Percentiles rank a stretch among this genome's conserved stretches.
Evolutionary conservation across 2,797 vertebrate genomes (phyloP).

Genomic region (Columba guinea): DNA sequence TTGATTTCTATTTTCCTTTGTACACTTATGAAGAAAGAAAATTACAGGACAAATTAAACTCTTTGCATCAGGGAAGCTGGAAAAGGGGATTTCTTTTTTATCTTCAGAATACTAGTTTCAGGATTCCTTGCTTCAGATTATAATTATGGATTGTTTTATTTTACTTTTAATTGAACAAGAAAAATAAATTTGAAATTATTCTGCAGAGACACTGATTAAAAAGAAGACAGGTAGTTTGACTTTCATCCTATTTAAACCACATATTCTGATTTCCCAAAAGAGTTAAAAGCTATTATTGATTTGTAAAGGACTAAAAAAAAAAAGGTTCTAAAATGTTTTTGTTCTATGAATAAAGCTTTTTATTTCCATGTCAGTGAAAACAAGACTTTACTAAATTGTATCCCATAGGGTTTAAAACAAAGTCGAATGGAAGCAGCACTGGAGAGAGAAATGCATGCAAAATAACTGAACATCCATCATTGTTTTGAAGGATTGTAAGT

Average conservation of each 20-base stretch:
- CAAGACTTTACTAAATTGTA: neutral
- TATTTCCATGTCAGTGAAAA: neutral
- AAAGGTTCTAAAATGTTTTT: neutral
- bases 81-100: neutral
- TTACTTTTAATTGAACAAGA: neutral
- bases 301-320: neutral
- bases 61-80: neutral
- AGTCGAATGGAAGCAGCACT: conserved; percentile 64
- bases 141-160: neutral
- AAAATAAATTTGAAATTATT: neutral
- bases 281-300: neutral
- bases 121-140: neutral
- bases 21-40: rapidly evolving
- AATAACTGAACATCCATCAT: neutral
- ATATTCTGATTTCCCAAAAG: neutral
- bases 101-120: neutral
- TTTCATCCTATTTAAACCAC: neutral
- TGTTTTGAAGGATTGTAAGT: conserved; percentile 26
- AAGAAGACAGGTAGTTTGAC: neutral
- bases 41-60: neutral
- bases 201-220: neutral
- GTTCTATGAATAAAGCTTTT: neutral
- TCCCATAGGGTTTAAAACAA: conserved; percentile 72
- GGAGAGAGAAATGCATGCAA: conserved; percentile 29
- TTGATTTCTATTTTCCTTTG: neutral